phyloP scores from a whole-genome alignment of 2,888 invertebrate species.

The Anarsia innoxiella region DNA sequence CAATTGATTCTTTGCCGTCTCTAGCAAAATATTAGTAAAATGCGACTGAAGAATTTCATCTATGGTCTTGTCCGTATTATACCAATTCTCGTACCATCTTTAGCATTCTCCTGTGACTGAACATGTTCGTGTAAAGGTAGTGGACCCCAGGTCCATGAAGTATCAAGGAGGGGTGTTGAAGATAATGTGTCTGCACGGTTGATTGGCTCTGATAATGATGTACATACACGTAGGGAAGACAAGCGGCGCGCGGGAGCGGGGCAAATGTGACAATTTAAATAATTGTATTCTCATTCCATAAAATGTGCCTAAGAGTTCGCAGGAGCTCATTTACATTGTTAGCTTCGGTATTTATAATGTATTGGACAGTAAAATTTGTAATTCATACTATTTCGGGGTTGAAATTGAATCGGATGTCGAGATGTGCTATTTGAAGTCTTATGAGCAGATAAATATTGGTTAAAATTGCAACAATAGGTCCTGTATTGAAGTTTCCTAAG shows the following conservation, averaged over 20 bases:
- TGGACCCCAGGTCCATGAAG: neutral
- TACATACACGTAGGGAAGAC: slow-evolving; percentile 43
- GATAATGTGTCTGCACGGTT: slow-evolving; percentile 32
- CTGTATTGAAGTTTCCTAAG: too few species aligned
- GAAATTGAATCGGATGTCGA: too few species aligned
- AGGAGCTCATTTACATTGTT: slow-evolving; percentile 44
- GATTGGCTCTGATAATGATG: slow-evolving; percentile 30
- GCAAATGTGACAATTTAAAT: slow-evolving; percentile 37
- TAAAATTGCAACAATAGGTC: too few species aligned
- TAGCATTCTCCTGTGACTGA: too few species aligned
- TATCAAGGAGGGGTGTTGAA: slow-evolving; percentile 22
- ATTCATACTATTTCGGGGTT: slow-evolving; percentile 20
- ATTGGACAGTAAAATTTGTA: slow-evolving; percentile 17
- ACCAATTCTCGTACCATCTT: too few species aligned
- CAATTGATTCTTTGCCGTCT: too few species aligned
- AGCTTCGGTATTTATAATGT: slow-evolving; percentile 40
- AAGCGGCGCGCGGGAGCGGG: slow-evolving; percentile 37
- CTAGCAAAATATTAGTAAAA: too few species aligned
- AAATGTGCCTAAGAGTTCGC: slow-evolving; percentile 62
- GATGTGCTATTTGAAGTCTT: too few species aligned
- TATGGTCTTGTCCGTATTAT: too few species aligned
- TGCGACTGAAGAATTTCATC: too few species aligned
- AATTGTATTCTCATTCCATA: slow-evolving; percentile 41
- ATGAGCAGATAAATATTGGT: too few species aligned
- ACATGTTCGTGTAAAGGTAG: neutral